Base-by-base conservation (phyloP, 2,113 vertebrate species). In the Proteles cristata region DNA sequence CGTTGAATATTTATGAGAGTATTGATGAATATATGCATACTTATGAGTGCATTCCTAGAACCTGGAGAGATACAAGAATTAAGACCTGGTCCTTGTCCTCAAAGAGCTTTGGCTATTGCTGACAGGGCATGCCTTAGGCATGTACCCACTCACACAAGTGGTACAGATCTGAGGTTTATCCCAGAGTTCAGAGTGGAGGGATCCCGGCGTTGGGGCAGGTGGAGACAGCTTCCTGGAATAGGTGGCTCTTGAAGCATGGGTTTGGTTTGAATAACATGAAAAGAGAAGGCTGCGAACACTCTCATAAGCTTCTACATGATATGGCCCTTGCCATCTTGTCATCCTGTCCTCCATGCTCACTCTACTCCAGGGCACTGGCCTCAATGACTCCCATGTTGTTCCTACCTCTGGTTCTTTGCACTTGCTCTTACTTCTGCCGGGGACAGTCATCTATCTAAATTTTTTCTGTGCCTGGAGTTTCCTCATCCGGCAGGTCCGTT, bases 111-210 rank as follows among this genome's bases (percentile, higher is more conserved):
- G 55, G 63, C 2, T 79, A 25, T 80, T 74, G 81, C 69, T 63
- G 35, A 63, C 69, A 74, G 63, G 48, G 82, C 17, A 28, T 14
- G 6, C 58, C 35, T 58, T 61, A 33, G 1, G 4, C 11, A 65
- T 2, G 45, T 4, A 53, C 1, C 25, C 76, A 50, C 33, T 21
- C 68, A 21, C 7, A 15, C 0, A 4, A n/a, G n/a, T n/a, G 28
- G 87, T 25, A 61, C 25, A 65, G 82, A 76, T 69, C 39, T 35
- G 53, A 39, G 11, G 39, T 19, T 77, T 81, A 82, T 33, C 55
- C 21, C 11, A 0, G 31, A 33, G 7, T 8, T 74, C 76, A 50
- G 68, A 71, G 23, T 26, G 16, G 31, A 4, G 9, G 43, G 21
- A 35, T 50, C 31, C 48, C 66, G 50, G 17, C 25, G 35, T 21